Conservation (phyloP, 2,113 vertebrate genomes). For the Chitala chitala region DNA sequence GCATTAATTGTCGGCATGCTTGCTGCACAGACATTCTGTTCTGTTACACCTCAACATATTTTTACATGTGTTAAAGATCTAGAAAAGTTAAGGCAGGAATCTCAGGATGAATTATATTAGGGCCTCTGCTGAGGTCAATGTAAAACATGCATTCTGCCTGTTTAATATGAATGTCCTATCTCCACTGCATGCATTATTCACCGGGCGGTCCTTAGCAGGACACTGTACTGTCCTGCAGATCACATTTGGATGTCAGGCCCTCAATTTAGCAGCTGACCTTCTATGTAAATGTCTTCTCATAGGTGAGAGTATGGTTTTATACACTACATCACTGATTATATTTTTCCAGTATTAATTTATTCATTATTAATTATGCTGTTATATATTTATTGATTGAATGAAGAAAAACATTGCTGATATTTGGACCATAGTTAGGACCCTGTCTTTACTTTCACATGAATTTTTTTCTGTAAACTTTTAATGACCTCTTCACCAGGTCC, state of each 20-base stretch:
- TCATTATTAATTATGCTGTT: background rate
- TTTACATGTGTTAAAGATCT: background rate
- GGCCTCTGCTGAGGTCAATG: background rate
- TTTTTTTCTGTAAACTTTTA: too few relatives aligned
- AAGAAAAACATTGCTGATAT: too few relatives aligned
- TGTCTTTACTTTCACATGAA: too few relatives aligned
- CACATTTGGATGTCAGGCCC: background rate
- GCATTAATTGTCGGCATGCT: background rate
- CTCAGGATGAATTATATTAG: too few relatives aligned
- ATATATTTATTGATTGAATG: too few relatives aligned
- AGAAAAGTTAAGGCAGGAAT: background rate
- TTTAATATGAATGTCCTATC: background rate
- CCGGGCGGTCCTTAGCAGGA: background rate
- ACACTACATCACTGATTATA: background rate
- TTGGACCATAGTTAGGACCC: too few relatives aligned
- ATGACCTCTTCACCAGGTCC: too few relatives aligned
- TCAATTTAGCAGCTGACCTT: background rate
- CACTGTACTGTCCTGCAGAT: background rate
- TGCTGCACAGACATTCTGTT: background rate
- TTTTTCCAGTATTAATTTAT: constrained; percentile 4
- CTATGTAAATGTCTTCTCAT: background rate
- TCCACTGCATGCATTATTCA: background rate
- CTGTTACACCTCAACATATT: background rate
- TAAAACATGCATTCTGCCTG: background rate
- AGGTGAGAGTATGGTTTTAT: constrained; percentile 2